Evolutionary conservation across 2,797 vertebrate genomes (phyloP).

Genomic region (Chloroceryle amazona): DNA sequence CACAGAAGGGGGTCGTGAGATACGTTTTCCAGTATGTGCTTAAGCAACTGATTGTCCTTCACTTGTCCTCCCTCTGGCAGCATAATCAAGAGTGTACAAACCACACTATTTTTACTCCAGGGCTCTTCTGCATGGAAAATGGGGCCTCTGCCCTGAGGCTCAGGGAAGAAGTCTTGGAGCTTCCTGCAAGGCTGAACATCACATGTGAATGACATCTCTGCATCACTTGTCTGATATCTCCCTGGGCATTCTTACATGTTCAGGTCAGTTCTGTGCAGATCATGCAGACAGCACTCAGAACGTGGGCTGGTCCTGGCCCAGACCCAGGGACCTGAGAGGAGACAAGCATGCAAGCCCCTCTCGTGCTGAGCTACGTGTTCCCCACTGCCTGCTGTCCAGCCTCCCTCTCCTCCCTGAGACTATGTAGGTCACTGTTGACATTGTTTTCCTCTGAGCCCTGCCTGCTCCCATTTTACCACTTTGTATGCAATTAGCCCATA

Average conservation of each 20-base stretch:
- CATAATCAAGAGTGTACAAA: background rate
- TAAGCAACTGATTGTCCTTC: background rate
- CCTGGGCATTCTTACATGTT: background rate
- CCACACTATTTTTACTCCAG: background rate
- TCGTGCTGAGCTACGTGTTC: background rate
- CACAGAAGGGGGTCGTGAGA: background rate
- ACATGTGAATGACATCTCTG: background rate
- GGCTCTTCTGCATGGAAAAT: background rate
- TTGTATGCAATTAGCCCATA: conserved; percentile 6
- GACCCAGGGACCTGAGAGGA: background rate
- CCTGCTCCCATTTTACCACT: background rate
- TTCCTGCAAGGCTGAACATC: background rate
- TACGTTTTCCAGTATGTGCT: background rate
- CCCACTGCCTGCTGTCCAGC: background rate
- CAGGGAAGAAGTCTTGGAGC: background rate
- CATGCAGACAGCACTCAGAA: fast-evolving
- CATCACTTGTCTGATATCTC: background rate
- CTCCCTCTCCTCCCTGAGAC: background rate
- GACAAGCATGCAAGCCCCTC: background rate
- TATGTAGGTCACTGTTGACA: conserved; percentile 57
- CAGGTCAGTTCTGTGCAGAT: background rate
- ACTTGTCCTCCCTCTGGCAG: background rate
- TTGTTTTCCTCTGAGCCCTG: background rate
- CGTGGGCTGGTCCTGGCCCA: background rate
- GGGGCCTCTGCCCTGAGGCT: background rate